Conservation (phyloP, 2,113 vertebrate genomes). For the Phalacrocorax aristotelis region DNA sequence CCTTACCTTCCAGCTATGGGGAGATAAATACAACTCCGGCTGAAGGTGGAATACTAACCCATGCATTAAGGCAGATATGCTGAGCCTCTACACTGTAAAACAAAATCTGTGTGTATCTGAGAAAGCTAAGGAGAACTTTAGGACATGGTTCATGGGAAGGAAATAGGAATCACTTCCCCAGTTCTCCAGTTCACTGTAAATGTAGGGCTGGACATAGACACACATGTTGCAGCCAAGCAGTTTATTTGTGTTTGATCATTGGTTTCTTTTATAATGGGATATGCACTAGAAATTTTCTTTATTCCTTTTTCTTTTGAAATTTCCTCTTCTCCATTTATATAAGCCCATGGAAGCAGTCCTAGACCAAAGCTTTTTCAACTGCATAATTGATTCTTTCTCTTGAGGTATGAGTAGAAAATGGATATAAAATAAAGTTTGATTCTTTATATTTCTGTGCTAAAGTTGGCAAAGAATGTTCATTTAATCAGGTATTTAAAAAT, state of each 20-base stretch:
- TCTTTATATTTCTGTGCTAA: not conserved
- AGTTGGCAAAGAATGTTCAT: not conserved
- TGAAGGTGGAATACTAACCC: not conserved
- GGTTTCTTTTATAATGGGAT: not conserved
- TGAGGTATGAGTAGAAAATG: not conserved
- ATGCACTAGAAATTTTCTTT: not conserved
- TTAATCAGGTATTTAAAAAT: not conserved
- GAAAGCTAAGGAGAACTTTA: not conserved
- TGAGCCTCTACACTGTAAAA: not conserved
- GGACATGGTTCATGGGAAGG: rapidly evolving
- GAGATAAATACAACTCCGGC: not conserved
- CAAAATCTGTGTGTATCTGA: not conserved
- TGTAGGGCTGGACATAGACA: not conserved
- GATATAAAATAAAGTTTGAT: not conserved
- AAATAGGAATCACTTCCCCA: not conserved
- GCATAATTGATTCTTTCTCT: not conserved
- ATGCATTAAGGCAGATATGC: not conserved
- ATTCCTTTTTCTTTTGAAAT: not conserved
- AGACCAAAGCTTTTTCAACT: not conserved
- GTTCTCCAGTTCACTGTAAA: not conserved
- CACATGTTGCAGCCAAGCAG: not conserved
- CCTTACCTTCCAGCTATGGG: not conserved
- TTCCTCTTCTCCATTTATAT: not conserved
- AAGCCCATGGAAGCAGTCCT: not conserved
- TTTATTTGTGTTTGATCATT: not conserved